These are phyloP conservation scores for Chroicocephalus ridibundus DNA, from an alignment of 2,113 vertebrate genomes.

Conservation along the genomic window DNA sequence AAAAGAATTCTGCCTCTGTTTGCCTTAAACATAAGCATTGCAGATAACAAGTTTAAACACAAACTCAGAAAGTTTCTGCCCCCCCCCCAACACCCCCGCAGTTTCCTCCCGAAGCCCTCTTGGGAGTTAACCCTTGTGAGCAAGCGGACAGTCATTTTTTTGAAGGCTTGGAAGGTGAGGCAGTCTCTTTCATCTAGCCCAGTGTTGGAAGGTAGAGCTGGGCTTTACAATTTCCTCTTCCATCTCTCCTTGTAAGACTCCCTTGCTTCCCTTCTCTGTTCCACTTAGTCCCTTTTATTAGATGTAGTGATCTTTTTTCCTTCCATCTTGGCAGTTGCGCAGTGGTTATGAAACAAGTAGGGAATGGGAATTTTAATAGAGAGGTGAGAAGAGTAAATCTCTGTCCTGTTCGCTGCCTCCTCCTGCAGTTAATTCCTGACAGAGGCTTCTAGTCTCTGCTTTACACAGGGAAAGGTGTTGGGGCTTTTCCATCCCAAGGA, in stretches of 20 bases:
- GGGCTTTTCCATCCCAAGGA: not conserved
- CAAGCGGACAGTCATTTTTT: not conserved
- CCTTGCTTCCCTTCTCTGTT: not conserved
- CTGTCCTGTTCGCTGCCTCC: not conserved
- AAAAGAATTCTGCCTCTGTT: not conserved
- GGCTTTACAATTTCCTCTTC: not conserved
- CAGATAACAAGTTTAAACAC: constrained; percentile 55
- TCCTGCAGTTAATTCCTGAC: not conserved
- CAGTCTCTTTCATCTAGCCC: not conserved
- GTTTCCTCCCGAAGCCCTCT: not conserved
- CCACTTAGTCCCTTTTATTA: not conserved
- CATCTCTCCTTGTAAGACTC: not conserved
- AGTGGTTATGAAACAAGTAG: not conserved
- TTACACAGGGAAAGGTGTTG: not conserved
- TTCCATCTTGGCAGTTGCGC: not conserved
- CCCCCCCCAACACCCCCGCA: not conserved
- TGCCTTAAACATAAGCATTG: not conserved
- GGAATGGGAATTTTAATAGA: not conserved
- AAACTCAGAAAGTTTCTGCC: not conserved
- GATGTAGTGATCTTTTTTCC: not conserved
- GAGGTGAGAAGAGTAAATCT: not conserved
- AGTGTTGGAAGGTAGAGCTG: not conserved
- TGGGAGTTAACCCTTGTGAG: constrained; percentile 30
- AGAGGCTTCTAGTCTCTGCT: not conserved
- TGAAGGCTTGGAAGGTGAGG: not conserved